A percentile compares a stretch with the other conserved stretches of the same genome.
Conservation (phyloP, 2,888 invertebrate species). For the Leistus spinibarbis region DNA sequence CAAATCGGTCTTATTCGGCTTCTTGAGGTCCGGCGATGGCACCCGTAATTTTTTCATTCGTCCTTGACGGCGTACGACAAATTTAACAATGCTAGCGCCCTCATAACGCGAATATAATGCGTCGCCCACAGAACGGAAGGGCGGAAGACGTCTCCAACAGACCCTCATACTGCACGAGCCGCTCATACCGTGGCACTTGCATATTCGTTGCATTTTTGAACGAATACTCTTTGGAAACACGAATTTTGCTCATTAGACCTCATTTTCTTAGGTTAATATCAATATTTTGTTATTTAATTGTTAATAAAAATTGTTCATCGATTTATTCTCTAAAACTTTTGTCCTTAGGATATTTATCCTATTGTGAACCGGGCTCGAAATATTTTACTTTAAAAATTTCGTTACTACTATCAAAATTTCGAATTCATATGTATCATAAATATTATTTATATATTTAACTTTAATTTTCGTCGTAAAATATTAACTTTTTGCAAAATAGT, state of each 20-base stretch:
- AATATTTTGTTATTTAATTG: no score
- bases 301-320: not conserved
- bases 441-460: no score
- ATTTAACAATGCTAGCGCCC: slow-evolving; percentile 83
- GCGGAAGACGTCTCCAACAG: slow-evolving; percentile 85
- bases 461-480: no score
- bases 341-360: no score
- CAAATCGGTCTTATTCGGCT: slow-evolving; percentile 88
- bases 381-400: no score
- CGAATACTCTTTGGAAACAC: slow-evolving; percentile 64
- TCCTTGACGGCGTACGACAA: slow-evolving; percentile 67
- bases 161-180: slow-evolving; percentile 90
- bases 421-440: no score
- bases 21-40: slow-evolving; percentile 77
- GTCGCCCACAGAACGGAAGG: slow-evolving; percentile 78
- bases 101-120: slow-evolving; percentile 81
- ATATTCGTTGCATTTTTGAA: slow-evolving; percentile 82
- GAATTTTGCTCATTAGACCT: slow-evolving; percentile 26
- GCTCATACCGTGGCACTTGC: slow-evolving; percentile 94
- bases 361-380: no score
- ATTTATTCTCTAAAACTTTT: no score
- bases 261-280: not conserved
- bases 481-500: no score
- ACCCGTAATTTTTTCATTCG: slow-evolving; percentile 74
- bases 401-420: no score